Conservation (phyloP, 2,113 vertebrate genomes). For the Axis porcinus region DNA sequence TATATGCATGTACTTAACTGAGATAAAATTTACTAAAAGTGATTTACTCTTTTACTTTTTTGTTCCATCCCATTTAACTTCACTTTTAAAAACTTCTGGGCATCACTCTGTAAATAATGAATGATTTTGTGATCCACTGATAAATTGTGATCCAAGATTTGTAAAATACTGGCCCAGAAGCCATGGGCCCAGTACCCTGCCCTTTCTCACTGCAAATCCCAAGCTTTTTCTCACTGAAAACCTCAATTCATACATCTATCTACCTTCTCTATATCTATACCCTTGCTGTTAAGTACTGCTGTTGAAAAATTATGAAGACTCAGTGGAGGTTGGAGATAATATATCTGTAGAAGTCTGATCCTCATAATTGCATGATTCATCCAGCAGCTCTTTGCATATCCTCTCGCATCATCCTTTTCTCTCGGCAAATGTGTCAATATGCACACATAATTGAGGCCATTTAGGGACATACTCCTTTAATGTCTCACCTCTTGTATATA, state of each 20-base stretch:
- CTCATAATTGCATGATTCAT: not conserved
- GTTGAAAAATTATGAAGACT: not conserved
- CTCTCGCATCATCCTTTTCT: not conserved
- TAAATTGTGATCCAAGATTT: not conserved
- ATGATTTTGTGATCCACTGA: not conserved
- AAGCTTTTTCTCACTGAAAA: not conserved
- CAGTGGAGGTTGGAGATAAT: not conserved
- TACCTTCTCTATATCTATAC: not conserved
- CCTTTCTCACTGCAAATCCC: not conserved
- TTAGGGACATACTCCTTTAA: not conserved
- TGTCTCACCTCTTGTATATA: not conserved
- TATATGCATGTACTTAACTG: not conserved
- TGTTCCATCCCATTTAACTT: not conserved
- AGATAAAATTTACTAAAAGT: not conserved
- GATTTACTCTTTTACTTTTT: not conserved
- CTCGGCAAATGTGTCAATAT: not conserved
- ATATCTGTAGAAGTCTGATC: not conserved
- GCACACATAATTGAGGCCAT: not conserved
- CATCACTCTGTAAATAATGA: not conserved
- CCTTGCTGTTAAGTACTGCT: not conserved
- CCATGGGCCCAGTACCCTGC: not conserved
- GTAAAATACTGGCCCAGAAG: not conserved
- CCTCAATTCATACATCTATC: not conserved
- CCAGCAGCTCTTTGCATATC: not conserved
- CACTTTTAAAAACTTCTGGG: not conserved